These are phyloP conservation scores for Odocoileus hemionus DNA, from an alignment of 2,113 vertebrate species.

Conservation along the genomic window DNA sequence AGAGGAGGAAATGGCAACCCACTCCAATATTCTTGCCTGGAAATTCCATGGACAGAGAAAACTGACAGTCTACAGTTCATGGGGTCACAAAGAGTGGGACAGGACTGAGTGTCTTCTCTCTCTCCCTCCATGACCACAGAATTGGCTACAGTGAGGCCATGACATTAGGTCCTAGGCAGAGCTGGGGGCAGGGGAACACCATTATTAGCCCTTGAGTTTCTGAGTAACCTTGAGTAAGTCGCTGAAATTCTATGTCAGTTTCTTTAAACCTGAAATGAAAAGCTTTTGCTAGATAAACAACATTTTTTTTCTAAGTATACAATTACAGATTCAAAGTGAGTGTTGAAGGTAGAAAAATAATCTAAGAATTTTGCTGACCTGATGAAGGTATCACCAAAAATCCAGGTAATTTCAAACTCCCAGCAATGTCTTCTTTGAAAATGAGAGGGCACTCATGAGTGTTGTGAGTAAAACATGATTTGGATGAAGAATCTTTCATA, in stretches of 20 bases:
- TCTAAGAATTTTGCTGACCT: neutral
- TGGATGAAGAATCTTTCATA: neutral
- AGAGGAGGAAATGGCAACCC: neutral
- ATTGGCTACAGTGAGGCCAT: neutral
- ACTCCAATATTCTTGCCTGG: too few relatives aligned
- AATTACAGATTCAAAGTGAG: neutral
- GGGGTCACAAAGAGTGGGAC: neutral
- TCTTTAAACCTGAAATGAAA: neutral
- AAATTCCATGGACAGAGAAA: neutral
- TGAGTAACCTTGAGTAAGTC: neutral
- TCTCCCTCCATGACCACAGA: neutral
- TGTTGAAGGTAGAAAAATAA: neutral
- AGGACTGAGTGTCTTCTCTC: neutral
- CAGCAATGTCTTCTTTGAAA: neutral
- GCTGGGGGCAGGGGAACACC: rapidly evolving
- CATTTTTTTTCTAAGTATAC: neutral
- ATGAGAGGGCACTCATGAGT: neutral
- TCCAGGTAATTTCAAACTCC: neutral
- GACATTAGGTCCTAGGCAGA: neutral
- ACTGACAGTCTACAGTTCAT: neutral
- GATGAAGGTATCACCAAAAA: neutral
- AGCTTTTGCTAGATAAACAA: neutral
- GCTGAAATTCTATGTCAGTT: neutral
- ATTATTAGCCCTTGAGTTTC: neutral
- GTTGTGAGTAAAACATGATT: neutral